phyloP scores from a whole-genome alignment of 2,888 invertebrate species.

The Cantharis lateralis region DNA sequence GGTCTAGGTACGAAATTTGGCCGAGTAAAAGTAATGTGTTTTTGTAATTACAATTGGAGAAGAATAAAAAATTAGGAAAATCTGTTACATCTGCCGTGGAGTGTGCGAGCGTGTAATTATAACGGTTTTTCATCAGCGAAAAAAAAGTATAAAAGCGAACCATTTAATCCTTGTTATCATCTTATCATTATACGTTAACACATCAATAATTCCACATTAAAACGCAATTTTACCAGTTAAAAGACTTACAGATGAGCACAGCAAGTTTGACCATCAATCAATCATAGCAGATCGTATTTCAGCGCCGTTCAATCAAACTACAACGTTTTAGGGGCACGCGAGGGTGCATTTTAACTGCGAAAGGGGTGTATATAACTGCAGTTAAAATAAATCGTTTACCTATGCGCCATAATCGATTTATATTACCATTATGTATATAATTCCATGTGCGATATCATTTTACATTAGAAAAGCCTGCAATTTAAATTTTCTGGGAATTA shows the following conservation, averaged over 20 bases:
- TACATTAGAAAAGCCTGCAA: conserved; percentile 17
- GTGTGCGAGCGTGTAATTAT: not conserved
- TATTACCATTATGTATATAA: conserved; percentile 2
- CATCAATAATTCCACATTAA: conserved; percentile 29
- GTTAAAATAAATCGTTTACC: conserved; percentile 30
- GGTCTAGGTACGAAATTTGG: not conserved
- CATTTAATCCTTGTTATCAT: conserved; percentile 26
- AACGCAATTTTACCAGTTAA: conserved; percentile 32
- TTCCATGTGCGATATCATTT: conserved; percentile 12
- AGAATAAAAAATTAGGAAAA: not conserved
- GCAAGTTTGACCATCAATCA: conserved; percentile 33
- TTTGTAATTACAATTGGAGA: not conserved
- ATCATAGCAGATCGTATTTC: conserved; percentile 36
- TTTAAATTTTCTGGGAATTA: conserved; percentile 1
- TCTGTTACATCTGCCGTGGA: not conserved
- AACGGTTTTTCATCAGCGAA: not conserved
- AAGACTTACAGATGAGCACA: conserved; percentile 29
- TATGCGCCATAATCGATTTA: conserved; percentile 34
- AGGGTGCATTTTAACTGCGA: conserved; percentile 37
- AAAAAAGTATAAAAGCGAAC: conserved; percentile 5
- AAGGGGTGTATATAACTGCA: conserved; percentile 37
- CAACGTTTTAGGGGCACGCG: conserved; percentile 32
- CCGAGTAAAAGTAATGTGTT: too few species aligned
- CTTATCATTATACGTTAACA: conserved; percentile 32
- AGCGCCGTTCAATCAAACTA: conserved; percentile 36